Evolutionary conservation across 2,113 vertebrate species (phyloP).

Genomic region (Amphilophus citrinellus): DNA sequence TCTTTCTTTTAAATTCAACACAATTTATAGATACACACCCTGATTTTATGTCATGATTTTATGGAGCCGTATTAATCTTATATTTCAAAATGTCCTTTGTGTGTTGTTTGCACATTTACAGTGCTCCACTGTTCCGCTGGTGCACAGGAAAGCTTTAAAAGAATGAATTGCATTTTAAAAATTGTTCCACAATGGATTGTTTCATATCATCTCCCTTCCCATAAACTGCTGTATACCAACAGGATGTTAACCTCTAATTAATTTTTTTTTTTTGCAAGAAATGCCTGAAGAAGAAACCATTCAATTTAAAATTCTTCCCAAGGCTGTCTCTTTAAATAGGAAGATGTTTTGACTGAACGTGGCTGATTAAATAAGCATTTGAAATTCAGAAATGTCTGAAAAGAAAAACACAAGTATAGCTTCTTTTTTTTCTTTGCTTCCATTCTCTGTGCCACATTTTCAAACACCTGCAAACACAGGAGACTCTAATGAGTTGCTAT

Average conservation of each 20-base stretch:
- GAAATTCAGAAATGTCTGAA: constrained; percentile 24
- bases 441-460: neutral
- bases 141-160: neutral
- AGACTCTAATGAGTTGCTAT: neutral
- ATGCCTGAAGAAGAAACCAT: constrained; percentile 33
- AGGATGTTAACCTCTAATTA: constrained; percentile 36
- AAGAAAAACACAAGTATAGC: neutral
- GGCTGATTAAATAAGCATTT: constrained; percentile 31
- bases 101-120: neutral
- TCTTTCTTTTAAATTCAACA: neutral
- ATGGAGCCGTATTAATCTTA: neutral
- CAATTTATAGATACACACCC: neutral
- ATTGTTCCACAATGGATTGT: neutral
- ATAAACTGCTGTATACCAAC: neutral
- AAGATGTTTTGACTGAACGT: constrained; percentile 19
- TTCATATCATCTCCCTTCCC: constrained; percentile 2
- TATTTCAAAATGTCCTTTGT: neutral
- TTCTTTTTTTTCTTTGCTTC: neutral
- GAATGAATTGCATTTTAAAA: constrained; percentile 1
- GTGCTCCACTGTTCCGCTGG: neutral
- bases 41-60: constrained; percentile 7
- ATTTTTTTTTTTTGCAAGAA: neutral
- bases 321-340: constrained; percentile 24
- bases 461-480: neutral
- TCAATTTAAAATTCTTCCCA: constrained; percentile 26